phyloP scores from a whole-genome alignment of 30 jellyfish, hydroid and myxozoan species.

The Sanderia malayensis region DNA sequence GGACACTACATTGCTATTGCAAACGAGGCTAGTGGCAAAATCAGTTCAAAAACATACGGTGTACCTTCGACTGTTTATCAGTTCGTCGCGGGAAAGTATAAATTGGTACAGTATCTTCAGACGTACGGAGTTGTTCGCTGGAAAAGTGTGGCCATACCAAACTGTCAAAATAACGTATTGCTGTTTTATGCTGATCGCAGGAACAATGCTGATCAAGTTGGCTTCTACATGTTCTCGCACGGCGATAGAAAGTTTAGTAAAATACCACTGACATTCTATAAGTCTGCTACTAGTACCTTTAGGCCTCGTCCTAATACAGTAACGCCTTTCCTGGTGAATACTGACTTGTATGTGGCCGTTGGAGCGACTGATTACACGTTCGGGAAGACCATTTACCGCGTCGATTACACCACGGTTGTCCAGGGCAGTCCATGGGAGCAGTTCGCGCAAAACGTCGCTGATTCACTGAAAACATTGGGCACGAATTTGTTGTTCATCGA shows the following conservation, averaged over 20 bases:
- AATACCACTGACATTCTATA: slow-evolving; percentile 57
- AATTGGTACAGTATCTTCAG: slow-evolving; percentile 24
- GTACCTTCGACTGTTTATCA: slow-evolving; percentile 51
- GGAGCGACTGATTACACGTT: slow-evolving; percentile 54
- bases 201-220: slow-evolving; percentile 73
- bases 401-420: slow-evolving; percentile 30
- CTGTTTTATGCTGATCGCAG: slow-evolving; percentile 62
- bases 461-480: slow-evolving; percentile 13
- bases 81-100: slow-evolving; percentile 34
- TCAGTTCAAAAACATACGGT: slow-evolving; percentile 8
- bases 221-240: slow-evolving; percentile 49
- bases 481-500: slow-evolving; percentile 8
- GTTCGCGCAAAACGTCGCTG: slow-evolving; percentile 14
- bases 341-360: slow-evolving; percentile 37
- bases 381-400: slow-evolving; percentile 43
- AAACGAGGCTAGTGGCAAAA: slow-evolving; percentile 54
- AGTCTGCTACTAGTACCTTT: background rate
- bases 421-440: slow-evolving; percentile 63
- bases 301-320: slow-evolving; percentile 66
- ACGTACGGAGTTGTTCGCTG: slow-evolving; percentile 69
- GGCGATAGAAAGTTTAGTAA: slow-evolving; percentile 38
- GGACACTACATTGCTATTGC: slow-evolving; percentile 63
- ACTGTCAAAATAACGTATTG: slow-evolving; percentile 55
- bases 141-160: slow-evolving; percentile 55
- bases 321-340: slow-evolving; percentile 46